Conservation (phyloP, 2,888 invertebrate genomes). For the Eucera pruinosa region DNA sequence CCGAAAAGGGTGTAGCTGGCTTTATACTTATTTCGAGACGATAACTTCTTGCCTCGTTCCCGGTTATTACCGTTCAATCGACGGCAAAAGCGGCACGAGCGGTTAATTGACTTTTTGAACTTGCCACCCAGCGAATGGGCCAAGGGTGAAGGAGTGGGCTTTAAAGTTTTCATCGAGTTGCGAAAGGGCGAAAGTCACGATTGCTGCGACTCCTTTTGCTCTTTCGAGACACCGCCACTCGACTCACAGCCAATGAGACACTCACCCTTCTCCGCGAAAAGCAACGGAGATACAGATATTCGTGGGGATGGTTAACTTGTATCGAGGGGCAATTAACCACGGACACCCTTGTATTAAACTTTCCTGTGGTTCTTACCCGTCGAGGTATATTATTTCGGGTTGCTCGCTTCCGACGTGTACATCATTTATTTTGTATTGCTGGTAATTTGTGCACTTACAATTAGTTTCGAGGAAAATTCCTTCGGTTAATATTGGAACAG, state of each 20-base stretch:
- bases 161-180: conserved; percentile 46
- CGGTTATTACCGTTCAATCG: conserved; percentile 69
- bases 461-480: no score
- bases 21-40: conserved; percentile 58
- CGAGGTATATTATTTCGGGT: conserved; percentile 12
- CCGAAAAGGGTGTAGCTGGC: conserved; percentile 51
- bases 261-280: conserved; percentile 19
- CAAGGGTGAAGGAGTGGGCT: not conserved
- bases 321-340: conserved; percentile 26
- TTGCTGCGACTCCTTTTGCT: conserved; percentile 46
- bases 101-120: conserved; percentile 71
- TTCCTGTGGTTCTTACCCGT: conserved; percentile 3
- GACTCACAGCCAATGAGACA: conserved; percentile 29
- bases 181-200: conserved; percentile 52
- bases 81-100: conserved; percentile 56
- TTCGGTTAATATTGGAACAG: no score
- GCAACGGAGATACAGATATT: conserved; percentile 38
- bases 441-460: not conserved
- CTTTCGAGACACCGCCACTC: conserved; percentile 14
- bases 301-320: conserved; percentile 25
- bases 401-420: not conserved
- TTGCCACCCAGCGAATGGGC: conserved; percentile 15
- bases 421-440: not conserved
- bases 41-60: conserved; percentile 64
- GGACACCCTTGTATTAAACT: not conserved